Percentiles rank a stretch among this genome's conserved stretches.
Conservation (phyloP, 2,113 vertebrate genomes). For the Mesembrinibis cayennensis region DNA sequence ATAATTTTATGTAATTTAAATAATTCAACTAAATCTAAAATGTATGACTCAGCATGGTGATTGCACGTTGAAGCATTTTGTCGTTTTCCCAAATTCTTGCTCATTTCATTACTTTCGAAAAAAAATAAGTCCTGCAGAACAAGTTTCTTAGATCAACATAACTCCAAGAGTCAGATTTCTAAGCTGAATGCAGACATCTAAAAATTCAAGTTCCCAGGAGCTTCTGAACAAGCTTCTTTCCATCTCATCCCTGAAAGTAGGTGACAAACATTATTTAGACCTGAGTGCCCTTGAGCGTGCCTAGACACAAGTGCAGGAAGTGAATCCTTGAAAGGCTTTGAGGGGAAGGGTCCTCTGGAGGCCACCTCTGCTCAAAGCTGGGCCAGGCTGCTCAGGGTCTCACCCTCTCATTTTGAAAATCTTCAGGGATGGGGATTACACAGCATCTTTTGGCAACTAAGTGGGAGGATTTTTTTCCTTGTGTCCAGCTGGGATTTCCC, state of each 20-base stretch:
- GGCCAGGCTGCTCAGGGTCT: neutral
- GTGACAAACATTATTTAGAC: neutral
- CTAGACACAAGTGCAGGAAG: neutral
- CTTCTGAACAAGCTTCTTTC: neutral
- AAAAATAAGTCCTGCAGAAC: neutral
- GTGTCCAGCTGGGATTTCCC: neutral
- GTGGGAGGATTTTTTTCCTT: neutral
- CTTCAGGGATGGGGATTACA: neutral
- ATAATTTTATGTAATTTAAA: neutral
- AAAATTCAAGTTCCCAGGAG: neutral
- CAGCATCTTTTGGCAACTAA: neutral
- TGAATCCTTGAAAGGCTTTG: neutral
- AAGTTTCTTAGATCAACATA: neutral
- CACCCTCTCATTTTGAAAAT: neutral
- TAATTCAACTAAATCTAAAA: neutral
- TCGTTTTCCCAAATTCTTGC: neutral
- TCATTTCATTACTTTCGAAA: neutral
- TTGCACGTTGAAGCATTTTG: neutral
- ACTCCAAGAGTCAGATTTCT: neutral
- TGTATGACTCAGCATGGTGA: neutral
- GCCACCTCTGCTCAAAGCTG: neutral
- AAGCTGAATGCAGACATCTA: neutral
- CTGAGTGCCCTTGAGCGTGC: too few species aligned
- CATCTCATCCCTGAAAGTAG: neutral
- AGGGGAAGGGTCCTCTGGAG: neutral